Evolutionary conservation across 2,888 invertebrate species (phyloP).

Genomic region (Chesias legatella): DNA sequence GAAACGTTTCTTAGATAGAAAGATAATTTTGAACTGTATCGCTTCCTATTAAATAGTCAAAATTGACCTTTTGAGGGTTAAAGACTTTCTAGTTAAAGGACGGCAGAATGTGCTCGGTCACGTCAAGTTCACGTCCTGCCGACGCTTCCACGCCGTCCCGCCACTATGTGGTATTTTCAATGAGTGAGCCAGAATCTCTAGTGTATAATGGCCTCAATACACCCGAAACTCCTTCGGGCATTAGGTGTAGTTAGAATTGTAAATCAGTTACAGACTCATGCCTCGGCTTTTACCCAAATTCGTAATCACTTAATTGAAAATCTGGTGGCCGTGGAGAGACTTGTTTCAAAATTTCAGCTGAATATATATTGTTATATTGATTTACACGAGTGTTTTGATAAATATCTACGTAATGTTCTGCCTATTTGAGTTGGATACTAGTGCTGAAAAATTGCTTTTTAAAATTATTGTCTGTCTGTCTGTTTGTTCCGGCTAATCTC

Average conservation of each 20-base stretch:
- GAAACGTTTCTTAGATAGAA: too few species aligned
- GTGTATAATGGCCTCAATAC: not conserved
- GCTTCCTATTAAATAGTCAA: too few species aligned
- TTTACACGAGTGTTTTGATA: slow-evolving; percentile 3
- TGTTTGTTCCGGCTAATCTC: too few species aligned
- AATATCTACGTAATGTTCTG: not conserved
- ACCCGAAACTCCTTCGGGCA: slow-evolving; percentile 9
- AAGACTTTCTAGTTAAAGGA: too few species aligned
- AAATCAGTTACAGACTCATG: slow-evolving; percentile 42
- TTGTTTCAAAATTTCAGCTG: slow-evolving; percentile 12
- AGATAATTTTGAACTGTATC: too few species aligned
- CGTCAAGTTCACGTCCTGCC: too few species aligned
- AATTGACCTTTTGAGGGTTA: too few species aligned
- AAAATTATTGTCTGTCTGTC: too few species aligned
- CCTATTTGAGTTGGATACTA: too few species aligned
- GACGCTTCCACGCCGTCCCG: not conserved
- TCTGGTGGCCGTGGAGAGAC: slow-evolving; percentile 23
- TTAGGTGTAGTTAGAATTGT: slow-evolving; percentile 46
- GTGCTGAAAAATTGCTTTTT: too few species aligned
- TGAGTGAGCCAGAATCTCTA: slow-evolving; percentile 1
- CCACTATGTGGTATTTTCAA: not conserved
- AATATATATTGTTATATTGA: slow-evolving; percentile 13
- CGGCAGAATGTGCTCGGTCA: too few species aligned
- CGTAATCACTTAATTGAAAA: slow-evolving; percentile 40
- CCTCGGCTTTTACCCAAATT: slow-evolving; percentile 36